A percentile compares a stretch with the other conserved stretches of the same genome.
Conservation (phyloP, 2,797 vertebrate species). For the Gallinago stenura region DNA sequence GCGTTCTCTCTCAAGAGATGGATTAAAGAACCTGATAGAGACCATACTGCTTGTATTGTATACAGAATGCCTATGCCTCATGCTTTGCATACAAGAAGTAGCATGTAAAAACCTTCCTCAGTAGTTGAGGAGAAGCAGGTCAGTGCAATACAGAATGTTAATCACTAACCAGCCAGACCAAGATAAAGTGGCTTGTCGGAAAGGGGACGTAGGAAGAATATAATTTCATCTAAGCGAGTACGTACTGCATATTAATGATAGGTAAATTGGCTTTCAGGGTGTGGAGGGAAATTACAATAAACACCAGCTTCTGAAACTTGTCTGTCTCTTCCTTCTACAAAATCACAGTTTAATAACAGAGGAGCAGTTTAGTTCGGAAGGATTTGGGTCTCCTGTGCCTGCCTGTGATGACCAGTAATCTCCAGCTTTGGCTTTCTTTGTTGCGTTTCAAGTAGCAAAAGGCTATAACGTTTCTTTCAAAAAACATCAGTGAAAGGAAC, state of each 20-base stretch:
- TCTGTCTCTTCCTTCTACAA: slow-evolving; percentile 16
- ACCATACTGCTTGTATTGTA: not conserved
- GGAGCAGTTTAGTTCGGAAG: not conserved
- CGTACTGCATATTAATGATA: slow-evolving; percentile 22
- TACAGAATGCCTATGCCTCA: not conserved
- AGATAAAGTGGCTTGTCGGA: not conserved
- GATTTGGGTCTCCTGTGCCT: not conserved
- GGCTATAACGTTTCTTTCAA: not conserved
- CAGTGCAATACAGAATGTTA: not conserved
- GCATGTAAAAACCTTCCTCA: not conserved
- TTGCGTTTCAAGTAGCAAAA: not conserved
- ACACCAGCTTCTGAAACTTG: slow-evolving; percentile 8
- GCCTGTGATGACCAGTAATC: not conserved
- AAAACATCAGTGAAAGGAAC: not conserved
- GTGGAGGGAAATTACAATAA: slow-evolving; percentile 56
- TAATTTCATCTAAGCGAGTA: slow-evolving; percentile 29
- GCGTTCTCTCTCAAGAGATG: not conserved
- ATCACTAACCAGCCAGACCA: slow-evolving; percentile 17
- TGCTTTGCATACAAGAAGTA: not conserved
- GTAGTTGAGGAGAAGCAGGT: slow-evolving; percentile 38
- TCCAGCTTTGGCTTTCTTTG: not conserved
- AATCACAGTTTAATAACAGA: slow-evolving; percentile 22
- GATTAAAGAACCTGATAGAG: not conserved
- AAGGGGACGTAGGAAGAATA: not conserved
- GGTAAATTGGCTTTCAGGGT: slow-evolving; percentile 50